Evolutionary conservation across 2,797 vertebrate species (phyloP).

Genomic region (Peromyscus eremicus): DNA sequence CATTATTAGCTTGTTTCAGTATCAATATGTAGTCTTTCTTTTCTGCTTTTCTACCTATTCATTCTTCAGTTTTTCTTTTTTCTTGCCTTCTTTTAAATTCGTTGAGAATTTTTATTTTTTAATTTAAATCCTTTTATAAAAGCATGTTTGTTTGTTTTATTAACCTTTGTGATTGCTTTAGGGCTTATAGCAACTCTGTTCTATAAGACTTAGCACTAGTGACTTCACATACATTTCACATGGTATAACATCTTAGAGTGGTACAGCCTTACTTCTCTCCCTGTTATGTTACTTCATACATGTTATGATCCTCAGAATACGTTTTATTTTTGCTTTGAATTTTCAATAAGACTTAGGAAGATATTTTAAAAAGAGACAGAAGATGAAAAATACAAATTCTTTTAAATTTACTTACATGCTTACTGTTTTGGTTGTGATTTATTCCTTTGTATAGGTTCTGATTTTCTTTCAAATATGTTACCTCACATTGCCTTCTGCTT

Average conservation of each 20-base stretch:
- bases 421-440: background rate
- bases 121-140: background rate
- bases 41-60: slow-evolving; percentile 27
- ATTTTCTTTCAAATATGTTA: slow-evolving; percentile 50
- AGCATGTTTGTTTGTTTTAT: slow-evolving; percentile 16
- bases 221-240: background rate
- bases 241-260: background rate
- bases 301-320: slow-evolving; percentile 35
- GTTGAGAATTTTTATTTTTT: background rate
- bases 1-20: slow-evolving; percentile 24
- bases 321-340: slow-evolving; percentile 57
- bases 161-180: slow-evolving; percentile 21
- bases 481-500: background rate
- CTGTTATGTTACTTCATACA: slow-evolving; percentile 10
- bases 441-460: slow-evolving; percentile 3
- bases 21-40: slow-evolving; percentile 23
- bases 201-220: too few species aligned
- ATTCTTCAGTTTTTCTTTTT: slow-evolving; percentile 2
- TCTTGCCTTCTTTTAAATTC: background rate
- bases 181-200: background rate
- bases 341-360: background rate
- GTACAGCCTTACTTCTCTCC: background rate
- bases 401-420: background rate
- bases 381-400: background rate
- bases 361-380: slow-evolving; percentile 18